These are phyloP conservation scores for Anguilla japonica DNA, from an alignment of 2,113 vertebrate genomes.

Conservation along the genomic window DNA sequence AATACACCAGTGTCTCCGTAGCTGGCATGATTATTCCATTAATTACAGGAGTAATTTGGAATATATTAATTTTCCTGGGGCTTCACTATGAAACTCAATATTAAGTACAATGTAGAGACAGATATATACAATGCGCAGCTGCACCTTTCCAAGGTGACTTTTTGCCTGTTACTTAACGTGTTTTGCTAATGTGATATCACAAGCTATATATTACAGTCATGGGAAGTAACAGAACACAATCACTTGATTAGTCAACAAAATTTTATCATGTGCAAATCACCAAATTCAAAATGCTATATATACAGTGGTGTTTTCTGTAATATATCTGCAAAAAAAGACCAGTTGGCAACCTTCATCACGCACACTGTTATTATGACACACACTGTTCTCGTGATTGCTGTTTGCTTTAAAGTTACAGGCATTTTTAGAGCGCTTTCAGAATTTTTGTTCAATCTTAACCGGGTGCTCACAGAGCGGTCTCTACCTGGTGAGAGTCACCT, in stretches of 20 bases:
- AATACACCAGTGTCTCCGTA: constrained; percentile 13
- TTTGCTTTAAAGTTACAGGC: too few relatives aligned
- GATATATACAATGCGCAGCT: constrained; percentile 24
- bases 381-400: not conserved
- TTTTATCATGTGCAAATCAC: not conserved
- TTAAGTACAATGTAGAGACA: constrained; percentile 33
- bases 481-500: not conserved
- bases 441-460: not conserved
- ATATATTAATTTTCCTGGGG: constrained; percentile 17
- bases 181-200: not conserved
- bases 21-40: constrained; percentile 28
- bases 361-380: not conserved
- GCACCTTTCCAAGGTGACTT: not conserved
- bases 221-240: not conserved
- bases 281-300: too few relatives aligned
- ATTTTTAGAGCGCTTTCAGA: not conserved
- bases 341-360: not conserved
- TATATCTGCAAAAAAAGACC: not conserved
- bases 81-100: constrained; percentile 28
- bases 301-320: not conserved
- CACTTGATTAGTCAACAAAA: not conserved
- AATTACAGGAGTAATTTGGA: constrained; percentile 26
- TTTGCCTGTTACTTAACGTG: not conserved
- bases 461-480: not conserved
- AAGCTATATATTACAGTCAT: constrained; percentile 16